phyloP scores from a whole-genome alignment of 2,113 vertebrate genomes.

The Paramisgurnus dabryanus region DNA sequence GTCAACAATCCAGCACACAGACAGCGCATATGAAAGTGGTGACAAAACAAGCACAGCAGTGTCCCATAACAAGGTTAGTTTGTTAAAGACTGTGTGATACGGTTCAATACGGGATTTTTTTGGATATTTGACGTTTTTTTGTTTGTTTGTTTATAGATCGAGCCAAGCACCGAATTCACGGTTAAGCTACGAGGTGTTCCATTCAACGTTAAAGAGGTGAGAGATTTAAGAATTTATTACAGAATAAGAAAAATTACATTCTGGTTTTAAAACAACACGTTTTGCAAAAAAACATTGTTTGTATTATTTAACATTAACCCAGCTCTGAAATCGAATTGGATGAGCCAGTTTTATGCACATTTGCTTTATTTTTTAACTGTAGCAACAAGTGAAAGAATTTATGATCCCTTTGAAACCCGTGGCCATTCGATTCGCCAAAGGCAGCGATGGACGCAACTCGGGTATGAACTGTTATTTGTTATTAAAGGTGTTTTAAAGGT shows the following conservation, averaged over 20 bases:
- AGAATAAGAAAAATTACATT: background rate
- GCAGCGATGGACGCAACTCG: slow-evolving; percentile 80
- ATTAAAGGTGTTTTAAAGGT: background rate
- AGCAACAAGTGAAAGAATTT: slow-evolving; percentile 91
- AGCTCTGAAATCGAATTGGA: background rate
- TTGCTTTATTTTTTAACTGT: slow-evolving; percentile 17
- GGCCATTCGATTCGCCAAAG: slow-evolving; percentile 84
- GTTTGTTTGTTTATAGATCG: slow-evolving; percentile 56
- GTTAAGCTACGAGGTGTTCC: slow-evolving; percentile 89
- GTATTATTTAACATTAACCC: background rate
- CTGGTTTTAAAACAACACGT: too few relatives aligned
- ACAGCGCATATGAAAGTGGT: slow-evolving; percentile 36
- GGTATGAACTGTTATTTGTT: slow-evolving; percentile 65
- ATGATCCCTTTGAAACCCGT: slow-evolving; percentile 87
- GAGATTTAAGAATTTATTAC: background rate
- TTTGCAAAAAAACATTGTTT: too few relatives aligned
- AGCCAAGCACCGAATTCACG: slow-evolving; percentile 77
- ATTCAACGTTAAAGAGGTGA: slow-evolving; percentile 85
- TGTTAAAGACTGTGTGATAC: background rate
- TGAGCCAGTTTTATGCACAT: background rate
- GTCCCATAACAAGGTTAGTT: slow-evolving; percentile 42
- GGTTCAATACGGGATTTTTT: background rate
- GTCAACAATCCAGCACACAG: slow-evolving; percentile 45
- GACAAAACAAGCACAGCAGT: slow-evolving; percentile 39
- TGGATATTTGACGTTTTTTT: background rate